phyloP scores from a whole-genome alignment of 2,797 vertebrate genomes.

The Lithobates pipiens region DNA sequence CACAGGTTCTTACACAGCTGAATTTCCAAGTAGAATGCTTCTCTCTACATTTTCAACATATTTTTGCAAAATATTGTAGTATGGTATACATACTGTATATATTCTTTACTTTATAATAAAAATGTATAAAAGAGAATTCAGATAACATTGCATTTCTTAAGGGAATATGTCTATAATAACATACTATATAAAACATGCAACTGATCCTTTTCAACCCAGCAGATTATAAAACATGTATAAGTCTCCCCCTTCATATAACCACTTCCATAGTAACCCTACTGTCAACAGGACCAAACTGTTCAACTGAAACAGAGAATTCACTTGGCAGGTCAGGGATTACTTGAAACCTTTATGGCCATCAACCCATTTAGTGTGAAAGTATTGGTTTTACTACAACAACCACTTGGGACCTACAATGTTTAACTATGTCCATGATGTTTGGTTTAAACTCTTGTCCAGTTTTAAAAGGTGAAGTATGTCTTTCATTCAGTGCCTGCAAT shows the following conservation, averaged over 20 bases:
- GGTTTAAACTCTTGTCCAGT: constrained; percentile 31
- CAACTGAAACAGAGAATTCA: constrained; percentile 12
- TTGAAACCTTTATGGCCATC: constrained; percentile 31
- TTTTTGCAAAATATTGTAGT: no score
- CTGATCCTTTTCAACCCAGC: not conserved
- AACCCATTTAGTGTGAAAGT: constrained; percentile 39
- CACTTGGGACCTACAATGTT: not conserved
- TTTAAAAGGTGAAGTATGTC: not conserved
- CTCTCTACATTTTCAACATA: no score
- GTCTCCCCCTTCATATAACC: not conserved
- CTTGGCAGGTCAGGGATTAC: constrained; percentile 40
- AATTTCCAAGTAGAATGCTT: no score
- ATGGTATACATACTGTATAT: no score
- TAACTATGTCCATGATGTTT: constrained; percentile 3
- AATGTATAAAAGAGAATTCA: not conserved
- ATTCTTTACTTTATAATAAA: no score
- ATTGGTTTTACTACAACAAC: constrained; percentile 27
- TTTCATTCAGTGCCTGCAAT: not conserved
- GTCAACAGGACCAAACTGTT: constrained; percentile 47
- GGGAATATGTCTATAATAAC: not conserved
- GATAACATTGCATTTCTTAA: not conserved
- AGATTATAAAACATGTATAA: not conserved
- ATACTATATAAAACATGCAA: not conserved
- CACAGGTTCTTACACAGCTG: no score
- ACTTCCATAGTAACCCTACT: constrained; percentile 41